Base-by-base conservation (phyloP, 1,140 invertebrate genomes). In the Brachystomella parvula region DNA sequence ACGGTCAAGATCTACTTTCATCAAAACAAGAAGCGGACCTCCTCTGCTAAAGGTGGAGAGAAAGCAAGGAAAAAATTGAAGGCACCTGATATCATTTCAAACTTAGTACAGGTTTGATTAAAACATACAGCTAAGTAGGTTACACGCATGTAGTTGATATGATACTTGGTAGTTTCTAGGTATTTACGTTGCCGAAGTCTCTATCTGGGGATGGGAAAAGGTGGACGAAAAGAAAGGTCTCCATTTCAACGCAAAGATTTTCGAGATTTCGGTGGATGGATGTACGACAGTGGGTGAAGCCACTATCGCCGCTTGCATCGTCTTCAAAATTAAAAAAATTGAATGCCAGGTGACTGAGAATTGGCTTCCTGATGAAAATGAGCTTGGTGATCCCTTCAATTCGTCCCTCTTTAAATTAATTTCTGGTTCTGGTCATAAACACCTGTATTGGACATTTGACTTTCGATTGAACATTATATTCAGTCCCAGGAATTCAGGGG, bases 1-100 rank as follows among this genome's bases (percentile, higher is more conserved):
- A 89, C 92, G 76, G 87, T 94, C 3, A 82, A 89, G 64, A 86
- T 96, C 61, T 90, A 90, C 68, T 89, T 91, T 76, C 86, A 89
- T 80, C 83, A 88, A 67, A 80, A 82, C 72, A 75, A 77, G 65
- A 78, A 78, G 72, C 74, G 76, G 53, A 78, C 75, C 60, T 1
- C 35, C 15, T 33, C 19, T 1, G 9, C 26, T 56, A 19, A 63
- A 44, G 17, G 1, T 29, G 24, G 17, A 61, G 67, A 62, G 47
- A 33, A 71, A 64, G 64, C 68, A 17, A 75, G 74, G 60, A 74
- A 72, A 31, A 61, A 65, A 74, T 24, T 86, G 30, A 86, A 88
- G 79, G 89, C 88, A 75, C 66, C 60, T 47, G 56, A 31, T 21
- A 71, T 58, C 61, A 71, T 66, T 44, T 56, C 71, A 0, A 70